phyloP scores from a whole-genome alignment of 2,888 invertebrate species.

The Augochlorella aurata region DNA sequence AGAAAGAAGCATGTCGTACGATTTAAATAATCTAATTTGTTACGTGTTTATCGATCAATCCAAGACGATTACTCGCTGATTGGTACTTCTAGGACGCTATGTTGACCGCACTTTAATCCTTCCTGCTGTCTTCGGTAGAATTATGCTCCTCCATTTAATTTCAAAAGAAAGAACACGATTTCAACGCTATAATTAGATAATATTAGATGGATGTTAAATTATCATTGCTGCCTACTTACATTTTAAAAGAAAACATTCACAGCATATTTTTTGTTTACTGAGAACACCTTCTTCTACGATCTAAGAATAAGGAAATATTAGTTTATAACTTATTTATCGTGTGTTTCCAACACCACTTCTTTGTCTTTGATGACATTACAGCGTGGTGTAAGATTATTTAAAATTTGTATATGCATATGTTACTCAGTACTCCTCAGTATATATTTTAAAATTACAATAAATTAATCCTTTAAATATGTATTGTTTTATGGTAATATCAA shows the following conservation, averaged over 20 bases:
- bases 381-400: no score
- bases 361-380: no score
- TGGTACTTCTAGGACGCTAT: neutral
- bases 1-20: neutral
- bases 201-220: neutral
- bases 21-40: conserved; percentile 6
- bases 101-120: neutral
- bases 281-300: no score
- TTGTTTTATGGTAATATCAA: no score
- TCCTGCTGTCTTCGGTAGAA: neutral
- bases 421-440: no score
- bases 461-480: no score
- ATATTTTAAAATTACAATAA: no score
- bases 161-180: neutral
- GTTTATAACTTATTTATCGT: no score
- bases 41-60: conserved; percentile 9
- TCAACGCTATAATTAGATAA: neutral
- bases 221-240: neutral
- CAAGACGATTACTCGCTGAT: conserved; percentile 4
- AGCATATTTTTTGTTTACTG: no score
- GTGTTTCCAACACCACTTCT: no score
- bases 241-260: neutral
- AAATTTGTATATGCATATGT: no score
- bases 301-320: no score
- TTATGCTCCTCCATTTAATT: neutral